Percentiles rank a stretch among this genome's conserved stretches.
Conservation (phyloP, 2,113 vertebrate genomes). For the Psophia crepitans region DNA sequence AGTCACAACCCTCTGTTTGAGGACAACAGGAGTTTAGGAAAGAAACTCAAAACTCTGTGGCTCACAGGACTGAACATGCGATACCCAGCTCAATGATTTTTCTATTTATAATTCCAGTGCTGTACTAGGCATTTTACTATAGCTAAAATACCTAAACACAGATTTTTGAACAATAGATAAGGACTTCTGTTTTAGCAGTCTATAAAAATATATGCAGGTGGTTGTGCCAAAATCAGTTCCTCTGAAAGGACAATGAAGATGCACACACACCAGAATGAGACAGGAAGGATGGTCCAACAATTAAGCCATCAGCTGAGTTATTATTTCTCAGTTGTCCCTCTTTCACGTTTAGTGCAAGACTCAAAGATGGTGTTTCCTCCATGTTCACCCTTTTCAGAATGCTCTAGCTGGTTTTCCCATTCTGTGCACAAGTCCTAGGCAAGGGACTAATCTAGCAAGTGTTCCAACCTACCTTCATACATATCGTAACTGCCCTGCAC, state of each 20-base stretch:
- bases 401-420: not conserved
- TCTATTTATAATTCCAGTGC: not conserved
- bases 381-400: not conserved
- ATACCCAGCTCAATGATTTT: not conserved
- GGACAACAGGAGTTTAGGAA: not conserved
- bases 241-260: not conserved
- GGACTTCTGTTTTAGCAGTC: not conserved
- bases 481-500: not conserved
- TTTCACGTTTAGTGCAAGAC: not conserved
- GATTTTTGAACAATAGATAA: not conserved
- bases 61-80: not conserved
- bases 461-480: not conserved
- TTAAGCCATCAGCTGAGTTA: not conserved
- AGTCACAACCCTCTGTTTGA: not conserved
- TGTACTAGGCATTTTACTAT: not conserved
- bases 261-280: not conserved
- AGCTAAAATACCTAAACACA: not conserved
- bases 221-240: not conserved
- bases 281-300: not conserved
- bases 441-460: rapidly evolving
- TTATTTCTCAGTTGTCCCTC: not conserved
- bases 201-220: not conserved
- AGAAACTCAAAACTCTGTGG: not conserved
- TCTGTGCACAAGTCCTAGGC: not conserved
- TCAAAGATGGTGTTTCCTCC: not conserved